These are phyloP conservation scores for Drosophila setosimentum DNA, from an alignment of 2,888 invertebrate species.

Conservation along the genomic window DNA sequence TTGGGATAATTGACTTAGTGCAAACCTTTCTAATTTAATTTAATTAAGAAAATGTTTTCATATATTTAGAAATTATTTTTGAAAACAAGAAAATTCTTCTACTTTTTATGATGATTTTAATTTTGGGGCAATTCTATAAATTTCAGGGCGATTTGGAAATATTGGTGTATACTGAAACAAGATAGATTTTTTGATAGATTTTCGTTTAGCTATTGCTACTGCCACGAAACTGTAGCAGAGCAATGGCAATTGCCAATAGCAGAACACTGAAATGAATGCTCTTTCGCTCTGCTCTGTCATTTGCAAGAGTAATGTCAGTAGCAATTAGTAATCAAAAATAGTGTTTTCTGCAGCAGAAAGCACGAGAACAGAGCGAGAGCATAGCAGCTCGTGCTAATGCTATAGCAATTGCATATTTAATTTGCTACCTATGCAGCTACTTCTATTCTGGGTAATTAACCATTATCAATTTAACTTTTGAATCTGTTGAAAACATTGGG, in stretches of 20 bases:
- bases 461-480: neutral
- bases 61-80: neutral
- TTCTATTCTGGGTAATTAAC: neutral
- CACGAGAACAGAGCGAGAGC: neutral
- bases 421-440: neutral
- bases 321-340: neutral
- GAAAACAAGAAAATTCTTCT: neutral
- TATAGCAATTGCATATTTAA: neutral
- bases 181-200: neutral
- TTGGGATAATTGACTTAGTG: neutral
- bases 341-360: neutral
- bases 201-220: neutral
- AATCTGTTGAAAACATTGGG: neutral
- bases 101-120: neutral
- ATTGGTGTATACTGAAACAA: neutral
- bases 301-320: neutral
- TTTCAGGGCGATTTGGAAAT: neutral
- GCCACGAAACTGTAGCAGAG: neutral
- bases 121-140: neutral
- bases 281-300: neutral
- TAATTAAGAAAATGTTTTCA: neutral
- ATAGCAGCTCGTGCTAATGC: neutral
- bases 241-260: neutral
- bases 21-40: neutral
- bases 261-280: neutral